Evolutionary conservation across 2,113 vertebrate species (phyloP), one percentile per base, ranked within the genome.

Genomic region (Mastomys coucha): DNA sequence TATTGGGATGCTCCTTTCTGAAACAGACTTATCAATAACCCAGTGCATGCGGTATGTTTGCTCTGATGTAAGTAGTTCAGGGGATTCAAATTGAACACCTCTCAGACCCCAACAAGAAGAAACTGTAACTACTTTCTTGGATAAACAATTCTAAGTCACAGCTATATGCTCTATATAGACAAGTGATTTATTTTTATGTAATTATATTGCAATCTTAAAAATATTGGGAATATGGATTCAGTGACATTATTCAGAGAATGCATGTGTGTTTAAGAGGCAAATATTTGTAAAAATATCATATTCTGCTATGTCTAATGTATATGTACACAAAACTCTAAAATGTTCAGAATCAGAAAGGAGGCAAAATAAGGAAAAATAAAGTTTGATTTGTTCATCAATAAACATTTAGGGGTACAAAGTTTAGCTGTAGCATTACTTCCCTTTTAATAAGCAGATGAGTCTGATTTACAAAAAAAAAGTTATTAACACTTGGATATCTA

Each of bases 1-100:
- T 31, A 84, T 45, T 80, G 65, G 63, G 77, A 93, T 42, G 20
- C 60, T 45, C 88, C 75, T 94, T 45, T 33, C 91, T 91, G 94
- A 36, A 4, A 33, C 3, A 73, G 33, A 93, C 78, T 60, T 63
- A 84, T 63, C n/a, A 12, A 94, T 56, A 82, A 11, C 2, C 26
- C 14, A 72, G 5, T 39, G 53, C 11, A 73, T 39, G 53, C 11
- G 63, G 39, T 45, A 80, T 3, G 33, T 39, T 85, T 95, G 36
- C 88, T 81, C 56, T 19, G 2, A 12, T 65, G 5, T 84, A 94
- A 51, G 33, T 65, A 80, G 69, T 0, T 92, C 65, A 89, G 26
- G 4, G 0, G 31, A 20, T 8, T 13, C 67, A 95, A 89, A 73
- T 1, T 67, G 75, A 93, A 81, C 77, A 60, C 0, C 58, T 12